Conservation (phyloP, 2,888 invertebrate genomes). For the Axea sp. region DNA sequence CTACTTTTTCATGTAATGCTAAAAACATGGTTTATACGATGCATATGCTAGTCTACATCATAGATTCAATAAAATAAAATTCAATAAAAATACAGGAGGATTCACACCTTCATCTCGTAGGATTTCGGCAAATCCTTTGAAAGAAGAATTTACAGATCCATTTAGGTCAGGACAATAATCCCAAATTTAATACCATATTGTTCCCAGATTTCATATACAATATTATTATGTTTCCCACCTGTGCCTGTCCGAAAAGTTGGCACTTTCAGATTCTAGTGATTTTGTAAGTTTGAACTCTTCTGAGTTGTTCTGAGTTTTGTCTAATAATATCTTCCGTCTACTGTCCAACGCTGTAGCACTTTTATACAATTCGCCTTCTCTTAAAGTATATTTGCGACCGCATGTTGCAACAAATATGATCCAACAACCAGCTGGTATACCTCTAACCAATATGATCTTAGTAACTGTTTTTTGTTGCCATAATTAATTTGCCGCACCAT, state of each 20-base stretch:
- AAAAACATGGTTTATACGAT: conserved; percentile 35
- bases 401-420: too few relatives aligned
- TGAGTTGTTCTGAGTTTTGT: conserved; percentile 7
- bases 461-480: too few relatives aligned
- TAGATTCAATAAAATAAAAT: conserved; percentile 47
- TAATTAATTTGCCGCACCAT: too few relatives aligned
- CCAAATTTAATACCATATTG: conserved; percentile 10
- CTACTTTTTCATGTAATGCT: conserved; percentile 35
- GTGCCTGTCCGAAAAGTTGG: conserved; percentile 37
- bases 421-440: too few relatives aligned
- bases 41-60: conserved; percentile 36
- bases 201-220: conserved; percentile 11
- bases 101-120: conserved; percentile 8
- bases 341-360: too few relatives aligned
- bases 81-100: too few relatives aligned
- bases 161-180: conserved; percentile 67
- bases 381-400: too few relatives aligned
- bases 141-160: conserved; percentile 45
- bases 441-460: too few relatives aligned
- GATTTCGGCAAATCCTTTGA: conserved; percentile 28
- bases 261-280: conserved; percentile 26
- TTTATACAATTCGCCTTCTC: too few relatives aligned
- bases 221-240: conserved; percentile 27
- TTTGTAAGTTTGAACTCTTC: conserved; percentile 58
- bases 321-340: too few relatives aligned